phyloP scores from a whole-genome alignment of 2,888 invertebrate genomes.

The Amphimallon solstitiale region DNA sequence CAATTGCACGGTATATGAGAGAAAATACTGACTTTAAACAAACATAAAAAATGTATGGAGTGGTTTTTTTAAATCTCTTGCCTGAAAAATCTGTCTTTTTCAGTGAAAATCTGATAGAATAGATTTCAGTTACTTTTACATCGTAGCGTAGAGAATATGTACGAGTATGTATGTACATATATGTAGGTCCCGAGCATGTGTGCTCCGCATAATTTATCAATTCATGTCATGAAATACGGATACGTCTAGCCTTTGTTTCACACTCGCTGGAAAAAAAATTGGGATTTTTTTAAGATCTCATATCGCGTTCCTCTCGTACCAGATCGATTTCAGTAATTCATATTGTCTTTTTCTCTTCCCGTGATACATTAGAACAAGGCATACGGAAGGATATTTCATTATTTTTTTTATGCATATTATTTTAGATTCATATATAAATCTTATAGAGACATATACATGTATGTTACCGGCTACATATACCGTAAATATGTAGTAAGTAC shows the following conservation, averaged over 20 bases:
- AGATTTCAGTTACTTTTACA: constrained; percentile 27
- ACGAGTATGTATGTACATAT: neutral
- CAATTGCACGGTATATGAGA: constrained; percentile 3
- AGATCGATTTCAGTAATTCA: constrained; percentile 5
- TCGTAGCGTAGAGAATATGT: neutral
- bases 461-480: too few relatives aligned
- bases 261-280: neutral
- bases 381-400: neutral
- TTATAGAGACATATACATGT: too few relatives aligned
- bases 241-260: constrained; percentile 45
- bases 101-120: constrained; percentile 18
- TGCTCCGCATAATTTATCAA: constrained; percentile 34
- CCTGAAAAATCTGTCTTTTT: constrained; percentile 25
- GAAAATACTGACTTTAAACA: constrained; percentile 13
- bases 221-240: constrained; percentile 49
- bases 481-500: too few relatives aligned
- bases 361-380: neutral
- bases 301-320: neutral
- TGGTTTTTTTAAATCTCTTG: neutral
- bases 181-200: constrained; percentile 12
- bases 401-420: neutral
- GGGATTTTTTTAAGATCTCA: neutral
- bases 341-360: neutral
- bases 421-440: too few relatives aligned
- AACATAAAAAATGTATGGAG: constrained; percentile 12